phyloP scores from a whole-genome alignment of 2,797 vertebrate species.

The Sphenopsis melanotis region DNA sequence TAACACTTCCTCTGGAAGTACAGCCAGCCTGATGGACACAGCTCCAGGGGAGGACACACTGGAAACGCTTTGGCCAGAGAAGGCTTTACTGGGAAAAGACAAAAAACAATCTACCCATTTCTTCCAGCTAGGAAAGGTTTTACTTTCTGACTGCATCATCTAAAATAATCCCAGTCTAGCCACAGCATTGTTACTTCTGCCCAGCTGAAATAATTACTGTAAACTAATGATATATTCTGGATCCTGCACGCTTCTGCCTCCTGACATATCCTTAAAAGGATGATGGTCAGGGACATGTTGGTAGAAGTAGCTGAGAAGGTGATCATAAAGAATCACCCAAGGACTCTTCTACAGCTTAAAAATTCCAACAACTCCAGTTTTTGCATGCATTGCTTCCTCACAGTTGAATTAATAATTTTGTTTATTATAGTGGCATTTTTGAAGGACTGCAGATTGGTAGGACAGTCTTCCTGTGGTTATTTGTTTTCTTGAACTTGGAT shows the following conservation, averaged over 20 bases:
- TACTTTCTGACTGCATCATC: background rate
- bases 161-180: background rate
- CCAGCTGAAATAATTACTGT: background rate
- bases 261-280: background rate
- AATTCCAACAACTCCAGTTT: background rate
- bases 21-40: constrained; percentile 43
- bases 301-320: background rate
- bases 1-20: constrained; percentile 53
- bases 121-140: background rate
- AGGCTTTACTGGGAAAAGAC: background rate
- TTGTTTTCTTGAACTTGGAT: background rate
- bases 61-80: background rate
- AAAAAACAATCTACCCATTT: background rate
- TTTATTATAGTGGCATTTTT: background rate
- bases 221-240: background rate
- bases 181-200: background rate
- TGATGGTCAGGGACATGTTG: background rate
- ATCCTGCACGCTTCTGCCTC: background rate
- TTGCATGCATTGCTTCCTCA: background rate
- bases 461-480: background rate
- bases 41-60: constrained; percentile 5
- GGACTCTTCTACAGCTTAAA: background rate
- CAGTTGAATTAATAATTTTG: background rate
- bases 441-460: background rate
- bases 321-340: background rate